phyloP scores from a whole-genome alignment of 2,797 vertebrate species.

The Rhabdophis nuchalis region DNA sequence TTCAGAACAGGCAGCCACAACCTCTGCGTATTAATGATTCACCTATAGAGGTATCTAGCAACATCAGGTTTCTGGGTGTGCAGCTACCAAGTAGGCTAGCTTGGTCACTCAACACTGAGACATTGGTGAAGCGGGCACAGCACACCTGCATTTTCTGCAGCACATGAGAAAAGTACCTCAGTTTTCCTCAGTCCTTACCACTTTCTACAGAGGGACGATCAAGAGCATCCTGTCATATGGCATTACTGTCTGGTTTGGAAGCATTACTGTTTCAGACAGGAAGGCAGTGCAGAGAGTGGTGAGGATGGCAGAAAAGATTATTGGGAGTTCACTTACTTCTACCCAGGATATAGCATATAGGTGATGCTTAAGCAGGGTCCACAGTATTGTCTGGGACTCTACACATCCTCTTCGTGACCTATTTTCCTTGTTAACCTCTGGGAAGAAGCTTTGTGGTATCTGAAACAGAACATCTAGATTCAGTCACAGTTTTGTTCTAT shows the following conservation, averaged over 20 bases:
- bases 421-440: neutral
- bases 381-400: neutral
- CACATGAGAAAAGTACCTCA: neutral
- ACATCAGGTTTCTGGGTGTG: neutral
- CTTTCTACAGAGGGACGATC: neutral
- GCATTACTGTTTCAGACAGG: neutral
- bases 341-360: too few species aligned
- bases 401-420: neutral
- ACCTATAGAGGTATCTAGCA: too few species aligned
- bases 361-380: too few species aligned
- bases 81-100: neutral
- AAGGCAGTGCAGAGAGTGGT: too few species aligned
- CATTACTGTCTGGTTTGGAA: neutral
- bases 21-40: neutral
- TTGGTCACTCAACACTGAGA: neutral
- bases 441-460: neutral
- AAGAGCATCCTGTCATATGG: neutral
- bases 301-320: too few species aligned
- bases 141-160: neutral
- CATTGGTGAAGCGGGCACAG: neutral
- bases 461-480: neutral
- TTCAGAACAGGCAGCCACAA: neutral
- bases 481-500: neutral
- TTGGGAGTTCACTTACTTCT: too few species aligned
- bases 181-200: neutral